Evolutionary conservation across 2,797 vertebrate species (phyloP), one percentile per base, ranked within the genome.

Genomic region (Falco novaeseelandiae): DNA sequence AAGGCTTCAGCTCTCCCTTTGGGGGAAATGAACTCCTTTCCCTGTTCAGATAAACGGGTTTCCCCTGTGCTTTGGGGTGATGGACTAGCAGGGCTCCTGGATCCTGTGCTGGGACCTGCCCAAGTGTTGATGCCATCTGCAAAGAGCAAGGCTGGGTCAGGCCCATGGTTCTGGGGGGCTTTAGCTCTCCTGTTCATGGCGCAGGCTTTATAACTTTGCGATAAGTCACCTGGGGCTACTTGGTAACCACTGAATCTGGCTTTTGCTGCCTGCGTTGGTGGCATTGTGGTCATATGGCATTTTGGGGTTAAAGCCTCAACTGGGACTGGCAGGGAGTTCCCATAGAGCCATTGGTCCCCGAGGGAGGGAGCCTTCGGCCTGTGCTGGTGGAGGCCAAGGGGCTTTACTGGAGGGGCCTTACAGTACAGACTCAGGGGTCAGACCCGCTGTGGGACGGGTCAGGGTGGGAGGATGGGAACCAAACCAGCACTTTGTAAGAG

Each of bases 401-500:
- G 25, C 54, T 89, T 85, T 61, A 11, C 2, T 4, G 2, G 52
- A 86, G 87, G 11, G 85, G 90, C 93, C 82, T 96, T 91, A 89
- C 2, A 46, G 78, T 77, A 90, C 59, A 82, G 83, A 93, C 93
- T 96, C 93, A 89, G 96, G 95, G 95, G 54, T 86, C 63, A 72
- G 87, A 90, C 81, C 54, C 2, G 0, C 49, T 1, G 22, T 7
- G 72, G 89, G 87, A 44, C 2, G 40, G 90, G 92, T 81, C 6
- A 0, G 91, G 83, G 83, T 80, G 88, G 87, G 95, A 81, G 76
- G 66, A 76, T 40, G 74, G 91, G 92, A 87, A 80, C 26, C 1
- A 14, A 87, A 92, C 30, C 86, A 95, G 96, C 96, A 96, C 97
- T 95, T 91, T 94, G 87, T 89, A 58, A 67, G 90, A 69, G 67